Conservation (phyloP, 2,888 invertebrate species). For the Ichneumoninae sp. region DNA sequence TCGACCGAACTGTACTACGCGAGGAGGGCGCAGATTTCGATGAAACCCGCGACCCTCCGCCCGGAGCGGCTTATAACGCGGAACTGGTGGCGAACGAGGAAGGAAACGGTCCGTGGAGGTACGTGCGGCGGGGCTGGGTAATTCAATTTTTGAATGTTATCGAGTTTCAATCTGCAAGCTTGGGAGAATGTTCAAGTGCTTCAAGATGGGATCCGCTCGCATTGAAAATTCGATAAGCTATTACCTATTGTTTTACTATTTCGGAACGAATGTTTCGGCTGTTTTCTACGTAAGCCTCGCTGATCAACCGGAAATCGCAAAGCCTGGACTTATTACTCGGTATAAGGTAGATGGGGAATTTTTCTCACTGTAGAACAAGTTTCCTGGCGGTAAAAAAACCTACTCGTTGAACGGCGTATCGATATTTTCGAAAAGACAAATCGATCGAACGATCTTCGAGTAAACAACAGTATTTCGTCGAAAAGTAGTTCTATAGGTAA, state of each 20-base stretch:
- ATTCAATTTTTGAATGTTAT: conserved; percentile 62
- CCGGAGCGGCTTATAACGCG: conserved; percentile 45
- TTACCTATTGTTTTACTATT: not conserved
- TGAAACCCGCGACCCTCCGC: conserved; percentile 34
- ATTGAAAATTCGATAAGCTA: conserved; percentile 37
- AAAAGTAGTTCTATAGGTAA: not conserved
- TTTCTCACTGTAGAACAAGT: no score
- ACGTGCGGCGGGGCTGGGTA: conserved; percentile 18
- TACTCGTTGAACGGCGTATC: conserved; percentile 23
- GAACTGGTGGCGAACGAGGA: not conserved
- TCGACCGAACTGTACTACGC: conserved; percentile 19
- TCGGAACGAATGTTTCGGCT: no score
- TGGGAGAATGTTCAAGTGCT: conserved; percentile 3
- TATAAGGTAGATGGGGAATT: no score
- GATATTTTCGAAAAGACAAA: conserved; percentile 6
- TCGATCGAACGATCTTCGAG: not conserved
- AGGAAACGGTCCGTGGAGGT: conserved; percentile 19
- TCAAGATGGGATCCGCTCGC: not conserved
- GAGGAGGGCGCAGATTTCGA: conserved; percentile 49
- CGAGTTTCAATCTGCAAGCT: conserved; percentile 34
- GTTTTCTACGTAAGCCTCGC: no score
- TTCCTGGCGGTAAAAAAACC: not conserved
- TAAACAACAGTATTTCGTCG: not conserved
- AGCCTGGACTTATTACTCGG: no score
- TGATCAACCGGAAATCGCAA: no score